Base-by-base conservation (phyloP, 2,888 invertebrate genomes). In the Tanytarsus gracilentus region DNA sequence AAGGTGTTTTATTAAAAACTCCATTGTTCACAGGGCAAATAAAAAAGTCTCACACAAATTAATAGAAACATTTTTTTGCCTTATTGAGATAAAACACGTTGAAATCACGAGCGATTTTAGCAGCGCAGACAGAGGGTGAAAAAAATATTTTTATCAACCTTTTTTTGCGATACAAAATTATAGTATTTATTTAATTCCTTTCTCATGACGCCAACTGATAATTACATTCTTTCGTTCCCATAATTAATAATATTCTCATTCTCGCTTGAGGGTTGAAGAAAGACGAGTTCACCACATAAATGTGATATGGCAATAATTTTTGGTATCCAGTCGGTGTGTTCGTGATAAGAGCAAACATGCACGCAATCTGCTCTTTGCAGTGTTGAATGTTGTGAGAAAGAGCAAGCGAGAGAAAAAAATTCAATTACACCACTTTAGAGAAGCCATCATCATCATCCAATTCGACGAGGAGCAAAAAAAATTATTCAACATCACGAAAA, bases 261-360 rank as follows among this genome's bases (percentile, higher is more conserved):
- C 23, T 51, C 29, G n/a, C 26, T 40, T 16, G 18, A 18, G 40
- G 40, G 5, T 18, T 40, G 4, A 18, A 25, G 23, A 23, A 16
- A 25, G n/a, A 8, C 36, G 23, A 23, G 52, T 18, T 21, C 26
- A 23, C 33, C 49, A 49, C 11, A 49, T 23, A 36, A 21, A 53
- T 23, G 36, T 21, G 29, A 51, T 21, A 49, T 16, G 18, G 52
- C 29, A 30, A 53, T 53, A 33, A 49, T 53, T 33, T 53, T 36
- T 30, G 33, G 33, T 21, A 53, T 53, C 52, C 52, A 9, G n/a
- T 25, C 16, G 26, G 26, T 26, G 23, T 23, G 23, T 49, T 49
- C 51, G 21, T 33, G 52, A 53, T 53, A 53, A 53, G 51, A 53
- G 55, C 25, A 39, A 39, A 39, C 55, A 55, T 55, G 55, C 55